Conservation (phyloP, 2,113 vertebrate genomes). For the Seriola dumerili region DNA sequence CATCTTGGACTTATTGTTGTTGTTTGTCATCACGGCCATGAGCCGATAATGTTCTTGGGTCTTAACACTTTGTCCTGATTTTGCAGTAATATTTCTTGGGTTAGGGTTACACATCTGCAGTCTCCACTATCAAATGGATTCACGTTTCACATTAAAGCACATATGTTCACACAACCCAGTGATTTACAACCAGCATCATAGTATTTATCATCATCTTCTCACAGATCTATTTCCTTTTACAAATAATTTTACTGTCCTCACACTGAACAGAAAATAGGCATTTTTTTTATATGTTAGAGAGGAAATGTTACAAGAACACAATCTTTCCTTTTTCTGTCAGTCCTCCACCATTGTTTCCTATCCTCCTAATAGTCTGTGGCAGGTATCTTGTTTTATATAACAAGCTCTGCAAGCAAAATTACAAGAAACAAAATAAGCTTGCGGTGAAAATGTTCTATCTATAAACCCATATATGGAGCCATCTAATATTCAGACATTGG, state of each 20-base stretch:
- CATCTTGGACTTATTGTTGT: too few relatives aligned
- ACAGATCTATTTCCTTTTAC: slow-evolving; percentile 24
- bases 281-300: background rate
- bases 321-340: slow-evolving; percentile 18
- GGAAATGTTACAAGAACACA: slow-evolving; percentile 10
- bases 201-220: background rate
- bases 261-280: slow-evolving; percentile 6
- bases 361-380: slow-evolving; percentile 9
- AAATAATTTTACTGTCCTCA: background rate
- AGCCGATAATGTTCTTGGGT: too few relatives aligned
- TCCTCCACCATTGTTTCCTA: slow-evolving; percentile 10
- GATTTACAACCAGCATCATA: background rate
- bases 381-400: slow-evolving; percentile 6
- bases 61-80: background rate
- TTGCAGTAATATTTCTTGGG: slow-evolving; percentile 9
- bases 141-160: background rate
- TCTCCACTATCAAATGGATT: background rate
- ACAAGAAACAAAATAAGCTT: slow-evolving; percentile 9
- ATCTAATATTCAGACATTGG: background rate
- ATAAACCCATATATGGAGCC: background rate
- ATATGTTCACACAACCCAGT: slow-evolving; percentile 5
- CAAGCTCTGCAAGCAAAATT: slow-evolving; percentile 22
- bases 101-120: background rate
- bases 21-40: too few relatives aligned
- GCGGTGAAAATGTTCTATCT: background rate